These are phyloP conservation scores for Tipula confusa DNA, from an alignment of 2,888 invertebrate species.

Conservation along the genomic window DNA sequence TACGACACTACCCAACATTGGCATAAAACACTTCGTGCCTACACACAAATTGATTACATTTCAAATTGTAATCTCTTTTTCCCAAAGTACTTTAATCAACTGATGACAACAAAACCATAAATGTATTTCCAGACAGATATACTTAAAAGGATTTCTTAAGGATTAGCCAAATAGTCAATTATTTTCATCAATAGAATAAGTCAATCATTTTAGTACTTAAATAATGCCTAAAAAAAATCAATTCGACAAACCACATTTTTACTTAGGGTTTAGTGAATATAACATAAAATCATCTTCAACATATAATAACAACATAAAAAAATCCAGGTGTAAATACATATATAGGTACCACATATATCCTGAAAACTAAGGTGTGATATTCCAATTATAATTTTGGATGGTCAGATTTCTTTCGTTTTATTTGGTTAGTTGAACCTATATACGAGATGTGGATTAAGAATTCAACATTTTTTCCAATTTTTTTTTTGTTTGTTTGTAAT, in stretches of 20 bases:
- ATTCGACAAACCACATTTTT: not conserved
- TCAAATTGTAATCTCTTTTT: not conserved
- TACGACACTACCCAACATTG: not conserved
- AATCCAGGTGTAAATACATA: not conserved
- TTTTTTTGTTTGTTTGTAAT: too few relatives aligned
- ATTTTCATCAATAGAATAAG: not conserved
- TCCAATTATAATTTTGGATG: slow-evolving; percentile 9
- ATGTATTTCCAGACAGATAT: not conserved
- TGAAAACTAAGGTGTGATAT: slow-evolving; percentile 9
- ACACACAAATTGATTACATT: slow-evolving; percentile 12
- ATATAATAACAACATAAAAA: not conserved
- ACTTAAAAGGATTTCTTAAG: not conserved
- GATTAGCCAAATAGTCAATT: not conserved
- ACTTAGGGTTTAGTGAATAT: not conserved
- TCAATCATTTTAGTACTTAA: not conserved
- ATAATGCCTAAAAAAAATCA: not conserved
- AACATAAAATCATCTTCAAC: not conserved
- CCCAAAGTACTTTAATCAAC: not conserved
- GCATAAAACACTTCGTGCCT: not conserved
- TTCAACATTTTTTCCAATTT: not conserved
- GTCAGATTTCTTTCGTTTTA: not conserved
- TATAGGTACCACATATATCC: too few relatives aligned
- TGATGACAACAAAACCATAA: not conserved
- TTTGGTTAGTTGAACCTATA: not conserved
- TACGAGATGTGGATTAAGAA: not conserved